phyloP scores from a whole-genome alignment of 2,113 vertebrate species.

The Rostratula benghalensis region DNA sequence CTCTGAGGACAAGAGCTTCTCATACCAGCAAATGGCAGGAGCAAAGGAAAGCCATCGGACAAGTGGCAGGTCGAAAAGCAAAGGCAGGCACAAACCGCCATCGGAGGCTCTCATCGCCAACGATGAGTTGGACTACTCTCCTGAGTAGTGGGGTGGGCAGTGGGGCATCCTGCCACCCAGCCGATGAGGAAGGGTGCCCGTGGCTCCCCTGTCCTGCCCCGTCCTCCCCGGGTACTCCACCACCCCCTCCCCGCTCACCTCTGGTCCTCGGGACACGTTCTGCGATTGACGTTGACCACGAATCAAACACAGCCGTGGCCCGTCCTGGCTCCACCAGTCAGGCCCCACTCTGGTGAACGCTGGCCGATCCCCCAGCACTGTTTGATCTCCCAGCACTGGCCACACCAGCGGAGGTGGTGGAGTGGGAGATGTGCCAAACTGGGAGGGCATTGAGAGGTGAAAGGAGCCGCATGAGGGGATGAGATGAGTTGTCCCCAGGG shows the following conservation, averaged over 20 bases:
- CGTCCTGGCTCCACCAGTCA: neutral
- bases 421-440: constrained; percentile 35
- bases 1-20: constrained; percentile 78
- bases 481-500: neutral
- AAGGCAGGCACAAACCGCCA: constrained; percentile 81
- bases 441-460: neutral
- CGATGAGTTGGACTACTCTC: constrained; percentile 83
- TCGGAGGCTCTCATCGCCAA: constrained; percentile 85
- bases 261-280: constrained; percentile 18
- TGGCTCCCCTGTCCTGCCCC: constrained; percentile 45
- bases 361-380: neutral
- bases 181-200: constrained; percentile 7
- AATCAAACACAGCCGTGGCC: neutral
- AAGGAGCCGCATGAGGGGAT: neutral
- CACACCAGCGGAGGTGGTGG: neutral
- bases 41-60: constrained; percentile 77
- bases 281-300: neutral
- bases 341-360: neutral
- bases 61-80: constrained; percentile 82
- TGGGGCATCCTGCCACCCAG: neutral
- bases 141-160: constrained; percentile 70
- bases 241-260: constrained; percentile 40
- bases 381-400: neutral
- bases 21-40: constrained; percentile 83
- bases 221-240: constrained; percentile 18